phyloP scores from a whole-genome alignment of 2,113 vertebrate species.

The Equus przewalskii region DNA sequence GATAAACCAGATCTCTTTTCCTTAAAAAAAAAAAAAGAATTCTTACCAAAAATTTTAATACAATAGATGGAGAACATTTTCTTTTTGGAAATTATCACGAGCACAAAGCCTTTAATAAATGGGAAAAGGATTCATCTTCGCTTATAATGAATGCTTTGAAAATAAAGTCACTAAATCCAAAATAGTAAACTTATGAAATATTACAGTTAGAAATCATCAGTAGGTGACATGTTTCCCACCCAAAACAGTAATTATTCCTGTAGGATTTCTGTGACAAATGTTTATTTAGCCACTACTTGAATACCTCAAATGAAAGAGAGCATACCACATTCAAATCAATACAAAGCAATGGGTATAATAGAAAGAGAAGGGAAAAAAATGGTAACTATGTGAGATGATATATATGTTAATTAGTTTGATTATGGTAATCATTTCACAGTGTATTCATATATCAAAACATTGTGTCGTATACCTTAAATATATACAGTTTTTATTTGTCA shows the following conservation, averaged over 20 bases:
- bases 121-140: neutral
- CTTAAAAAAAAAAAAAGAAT: neutral
- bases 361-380: neutral
- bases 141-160: constrained; percentile 42
- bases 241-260: neutral
- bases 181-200: neutral
- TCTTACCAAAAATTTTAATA: neutral
- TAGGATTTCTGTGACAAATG: neutral
- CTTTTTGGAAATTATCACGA: constrained; percentile 31
- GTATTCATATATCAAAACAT: neutral
- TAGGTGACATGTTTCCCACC: neutral
- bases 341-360: neutral
- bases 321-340: neutral
- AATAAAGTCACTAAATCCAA: neutral
- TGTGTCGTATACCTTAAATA: neutral
- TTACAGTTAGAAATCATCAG: neutral
- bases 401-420: neutral
- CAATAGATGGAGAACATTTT: neutral
- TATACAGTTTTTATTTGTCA: neutral
- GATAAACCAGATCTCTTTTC: neutral
- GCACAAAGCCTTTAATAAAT: neutral
- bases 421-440: neutral
- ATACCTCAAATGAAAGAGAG: neutral
- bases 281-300: neutral
- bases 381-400: neutral